phyloP scores from a whole-genome alignment of 2,888 invertebrate genomes.

The Physocephala rufipes region DNA sequence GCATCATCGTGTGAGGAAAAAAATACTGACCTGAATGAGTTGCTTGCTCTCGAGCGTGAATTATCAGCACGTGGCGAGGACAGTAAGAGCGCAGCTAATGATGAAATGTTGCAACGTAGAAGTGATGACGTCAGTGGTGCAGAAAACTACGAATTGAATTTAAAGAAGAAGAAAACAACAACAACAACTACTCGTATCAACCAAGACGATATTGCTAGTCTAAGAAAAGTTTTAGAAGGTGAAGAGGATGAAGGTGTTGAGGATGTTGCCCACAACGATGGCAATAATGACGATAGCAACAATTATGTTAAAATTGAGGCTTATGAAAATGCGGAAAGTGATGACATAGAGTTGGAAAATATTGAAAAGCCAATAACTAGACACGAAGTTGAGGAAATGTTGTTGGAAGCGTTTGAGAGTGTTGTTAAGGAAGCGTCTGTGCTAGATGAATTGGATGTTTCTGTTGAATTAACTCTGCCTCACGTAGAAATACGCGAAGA shows the following conservation, averaged over 20 bases:
- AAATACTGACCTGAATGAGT: slow-evolving; percentile 54
- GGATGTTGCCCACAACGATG: not conserved
- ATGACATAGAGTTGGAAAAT: not conserved
- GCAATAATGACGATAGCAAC: not conserved
- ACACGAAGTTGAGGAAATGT: slow-evolving; percentile 24
- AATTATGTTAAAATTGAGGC: no score
- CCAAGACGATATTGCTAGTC: slow-evolving; percentile 54
- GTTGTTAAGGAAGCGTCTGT: slow-evolving; percentile 11
- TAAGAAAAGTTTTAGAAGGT: slow-evolving; percentile 59
- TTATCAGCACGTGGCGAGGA: slow-evolving; percentile 48
- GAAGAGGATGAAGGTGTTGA: slow-evolving; percentile 47
- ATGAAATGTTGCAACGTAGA: slow-evolving; percentile 2
- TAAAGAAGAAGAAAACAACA: not conserved
- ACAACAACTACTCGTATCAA: not conserved
- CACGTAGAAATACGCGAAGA: slow-evolving; percentile 13
- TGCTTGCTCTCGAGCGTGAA: slow-evolving; percentile 58
- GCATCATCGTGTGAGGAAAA: slow-evolving; percentile 44
- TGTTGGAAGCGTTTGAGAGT: slow-evolving; percentile 17
- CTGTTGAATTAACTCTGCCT: slow-evolving; percentile 18
- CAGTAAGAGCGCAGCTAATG: slow-evolving; percentile 8
- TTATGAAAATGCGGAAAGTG: not conserved
- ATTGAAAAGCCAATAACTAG: slow-evolving; percentile 17
- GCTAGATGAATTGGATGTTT: slow-evolving; percentile 1
- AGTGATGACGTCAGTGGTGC: not conserved
- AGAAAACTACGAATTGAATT: not conserved